Base-by-base conservation (phyloP, 2,888 invertebrate genomes). In the Taenaris catops region DNA sequence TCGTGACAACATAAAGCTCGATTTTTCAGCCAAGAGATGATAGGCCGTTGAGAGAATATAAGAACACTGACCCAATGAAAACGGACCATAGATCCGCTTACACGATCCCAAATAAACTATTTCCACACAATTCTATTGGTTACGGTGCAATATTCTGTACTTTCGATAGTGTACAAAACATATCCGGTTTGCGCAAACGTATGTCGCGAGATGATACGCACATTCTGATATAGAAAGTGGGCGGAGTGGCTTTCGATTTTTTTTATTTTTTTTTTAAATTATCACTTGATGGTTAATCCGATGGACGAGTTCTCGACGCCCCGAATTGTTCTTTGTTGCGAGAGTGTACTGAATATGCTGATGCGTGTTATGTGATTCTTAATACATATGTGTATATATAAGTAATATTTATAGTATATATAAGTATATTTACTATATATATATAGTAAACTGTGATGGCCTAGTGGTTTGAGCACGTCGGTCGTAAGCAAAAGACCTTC, bases 131-230 rank as follows among this genome's bases (percentile, higher is more conserved):
- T 25, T 4, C 11, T 19, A 25, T 8, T 19, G n/a, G 11, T 43
- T 38, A 42, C 31, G 8, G 25, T 41, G 35, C 29, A 45, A 42
- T 41, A 41, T 34, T 39, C 8, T 31, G 31, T 19, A 44, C 44
- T 46, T 48, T 48, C 46, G 36, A 46, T 47, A 38, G 39, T 38
- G 29, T 24, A 35, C 37, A 33, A 34, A 34, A 38, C 56, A 47
- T 59, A 67, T 74, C 74, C 72, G 75, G 74, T 58, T 73, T 74
- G 68, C 69, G 68, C 66, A 73, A 74, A 40, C 48, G 42, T 38
- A 40, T 42, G 43, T 44, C 46, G 41, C 41, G 41, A 38, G 46
- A 47, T 47, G 41, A 46, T 45, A 43, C 33, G 44, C 36, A 14
- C 35, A 41, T 46, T 46, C 35, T 42, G 32, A 21, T 41, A 36